phyloP scores from a whole-genome alignment of 1,140 invertebrate species.

The Polyergus mexicanus region DNA sequence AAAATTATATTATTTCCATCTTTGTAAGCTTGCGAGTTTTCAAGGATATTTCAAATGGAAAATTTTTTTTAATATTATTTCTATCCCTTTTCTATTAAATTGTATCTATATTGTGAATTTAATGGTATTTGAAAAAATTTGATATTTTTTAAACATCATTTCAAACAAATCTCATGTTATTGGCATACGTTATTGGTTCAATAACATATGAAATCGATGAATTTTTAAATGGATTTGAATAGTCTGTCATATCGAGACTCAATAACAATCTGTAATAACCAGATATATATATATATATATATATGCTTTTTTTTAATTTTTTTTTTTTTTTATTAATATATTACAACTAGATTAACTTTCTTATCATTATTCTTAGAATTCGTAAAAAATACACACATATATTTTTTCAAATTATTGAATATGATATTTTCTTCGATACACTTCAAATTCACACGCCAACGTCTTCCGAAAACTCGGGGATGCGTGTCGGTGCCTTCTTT shows the following conservation, averaged over 20 bases:
- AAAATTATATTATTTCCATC: background rate
- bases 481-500: background rate
- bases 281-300: background rate
- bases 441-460: background rate
- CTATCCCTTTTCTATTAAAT: background rate
- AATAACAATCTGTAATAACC: background rate
- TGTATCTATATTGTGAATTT: background rate
- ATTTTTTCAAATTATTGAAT: too few relatives aligned
- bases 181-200: background rate
- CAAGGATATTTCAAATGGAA: background rate
- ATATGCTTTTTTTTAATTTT: too few relatives aligned
- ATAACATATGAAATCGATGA: background rate
- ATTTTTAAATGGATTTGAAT: slow-evolving; percentile 11
- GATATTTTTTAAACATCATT: background rate
- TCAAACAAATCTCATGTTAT: background rate
- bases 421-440: background rate
- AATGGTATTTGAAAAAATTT: background rate
- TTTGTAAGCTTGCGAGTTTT: background rate
- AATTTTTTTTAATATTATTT: background rate
- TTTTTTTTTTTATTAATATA: too few relatives aligned
- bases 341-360: too few relatives aligned
- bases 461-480: background rate
- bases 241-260: background rate
- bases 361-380: too few relatives aligned
- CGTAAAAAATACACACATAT: too few relatives aligned